These are phyloP conservation scores for Habropoda laboriosa DNA, from an alignment of 1,140 invertebrate genomes.

Conservation along the genomic window DNA sequence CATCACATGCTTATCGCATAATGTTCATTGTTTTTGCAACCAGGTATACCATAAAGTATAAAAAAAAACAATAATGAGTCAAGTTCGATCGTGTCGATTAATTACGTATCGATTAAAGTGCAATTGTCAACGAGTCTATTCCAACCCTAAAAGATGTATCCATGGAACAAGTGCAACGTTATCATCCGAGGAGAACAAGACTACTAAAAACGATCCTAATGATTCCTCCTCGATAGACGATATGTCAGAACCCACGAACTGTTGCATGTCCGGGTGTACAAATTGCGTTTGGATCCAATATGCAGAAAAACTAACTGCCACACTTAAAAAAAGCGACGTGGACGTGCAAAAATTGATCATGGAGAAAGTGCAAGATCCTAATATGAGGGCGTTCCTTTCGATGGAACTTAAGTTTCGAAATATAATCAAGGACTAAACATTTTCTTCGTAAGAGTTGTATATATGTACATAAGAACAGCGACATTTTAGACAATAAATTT, in stretches of 20 bases:
- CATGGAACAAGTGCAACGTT: neutral
- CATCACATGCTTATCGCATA: neutral
- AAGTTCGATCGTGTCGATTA: neutral
- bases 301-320: conserved; percentile 90
- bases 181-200: conserved; percentile 22
- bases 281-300: conserved; percentile 98
- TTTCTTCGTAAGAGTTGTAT: conserved; percentile 10
- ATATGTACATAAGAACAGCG: conserved; percentile 11
- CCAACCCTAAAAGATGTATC: neutral
- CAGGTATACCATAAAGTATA: neutral
- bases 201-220: neutral
- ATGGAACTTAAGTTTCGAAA: conserved; percentile 86
- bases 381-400: conserved; percentile 89
- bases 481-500: conserved; percentile 25
- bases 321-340: conserved; percentile 85
- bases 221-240: conserved; percentile 57
- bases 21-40: neutral
- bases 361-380: conserved; percentile 90
- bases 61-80: conserved; percentile 18
- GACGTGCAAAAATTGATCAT: conserved; percentile 88
- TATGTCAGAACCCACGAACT: conserved; percentile 87
- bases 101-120: neutral
- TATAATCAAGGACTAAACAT: conserved; percentile 59
- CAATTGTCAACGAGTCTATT: conserved; percentile 22
- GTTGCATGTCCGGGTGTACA: conserved; percentile 96